These are phyloP conservation scores for Larimichthys crocea DNA, from an alignment of 2,113 vertebrate genomes.

Conservation along the genomic window DNA sequence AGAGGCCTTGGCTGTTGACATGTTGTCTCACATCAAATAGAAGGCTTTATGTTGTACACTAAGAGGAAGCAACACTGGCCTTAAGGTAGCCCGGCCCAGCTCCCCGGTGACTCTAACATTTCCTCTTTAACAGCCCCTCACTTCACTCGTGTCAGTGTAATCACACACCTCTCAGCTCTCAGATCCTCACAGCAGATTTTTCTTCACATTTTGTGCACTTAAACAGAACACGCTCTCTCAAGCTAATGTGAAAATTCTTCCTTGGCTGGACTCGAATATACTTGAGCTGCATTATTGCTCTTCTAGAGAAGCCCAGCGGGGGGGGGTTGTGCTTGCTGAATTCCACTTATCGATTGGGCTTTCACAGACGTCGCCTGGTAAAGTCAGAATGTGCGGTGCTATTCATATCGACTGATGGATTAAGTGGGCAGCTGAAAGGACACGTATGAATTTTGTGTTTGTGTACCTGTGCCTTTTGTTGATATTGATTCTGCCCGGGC, in stretches of 20 bases:
- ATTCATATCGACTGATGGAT: slow-evolving; percentile 62
- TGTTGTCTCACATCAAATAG: slow-evolving; percentile 64
- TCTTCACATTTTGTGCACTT: slow-evolving; percentile 48
- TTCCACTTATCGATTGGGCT: slow-evolving; percentile 68
- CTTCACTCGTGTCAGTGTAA: slow-evolving; percentile 43
- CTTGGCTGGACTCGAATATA: slow-evolving; percentile 37
- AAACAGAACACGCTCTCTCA: slow-evolving; percentile 52
- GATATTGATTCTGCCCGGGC: slow-evolving; percentile 59
- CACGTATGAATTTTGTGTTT: slow-evolving; percentile 48
- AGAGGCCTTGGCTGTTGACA: slow-evolving; percentile 49
- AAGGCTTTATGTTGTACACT: slow-evolving; percentile 51
- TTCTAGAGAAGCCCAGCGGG: slow-evolving; percentile 25
- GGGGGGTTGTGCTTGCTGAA: slow-evolving; percentile 47
- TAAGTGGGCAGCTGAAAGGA: slow-evolving; percentile 51
- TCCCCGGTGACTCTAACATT: slow-evolving; percentile 20
- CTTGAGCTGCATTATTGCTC: slow-evolving; percentile 36
- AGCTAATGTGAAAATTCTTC: slow-evolving; percentile 63
- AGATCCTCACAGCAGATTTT: slow-evolving; percentile 11
- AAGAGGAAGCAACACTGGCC: slow-evolving; percentile 62
- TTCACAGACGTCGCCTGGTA: slow-evolving; percentile 31
- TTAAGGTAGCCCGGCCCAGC: slow-evolving; percentile 48
- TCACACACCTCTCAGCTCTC: slow-evolving; percentile 41
- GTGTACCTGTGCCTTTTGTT: slow-evolving; percentile 61
- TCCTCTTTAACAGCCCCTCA: slow-evolving; percentile 18
- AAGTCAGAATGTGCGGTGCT: slow-evolving; percentile 53